Conservation (phyloP, 2,888 invertebrate genomes). For the Cylloceria caligata region DNA sequence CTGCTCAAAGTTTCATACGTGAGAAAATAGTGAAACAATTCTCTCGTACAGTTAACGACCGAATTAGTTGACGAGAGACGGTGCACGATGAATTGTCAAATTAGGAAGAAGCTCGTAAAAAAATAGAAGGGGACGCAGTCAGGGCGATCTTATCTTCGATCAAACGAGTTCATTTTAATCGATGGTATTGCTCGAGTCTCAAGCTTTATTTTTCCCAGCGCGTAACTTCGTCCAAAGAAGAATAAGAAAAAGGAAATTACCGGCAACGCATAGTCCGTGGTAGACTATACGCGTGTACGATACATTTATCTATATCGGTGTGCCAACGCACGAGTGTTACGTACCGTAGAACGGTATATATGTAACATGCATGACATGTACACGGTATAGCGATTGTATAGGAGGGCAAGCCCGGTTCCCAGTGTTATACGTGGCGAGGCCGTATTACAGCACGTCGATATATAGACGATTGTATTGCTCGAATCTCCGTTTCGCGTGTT, state of each 20-base stretch:
- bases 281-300: slow-evolving; percentile 3
- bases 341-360: slow-evolving; percentile 25
- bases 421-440: slow-evolving; percentile 36
- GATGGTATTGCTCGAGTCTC: slow-evolving; percentile 6
- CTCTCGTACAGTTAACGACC: slow-evolving; percentile 22
- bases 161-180: slow-evolving; percentile 32
- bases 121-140: background rate
- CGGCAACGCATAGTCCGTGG: background rate
- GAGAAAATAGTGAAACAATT: slow-evolving; percentile 21
- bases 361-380: background rate
- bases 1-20: background rate
- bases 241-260: slow-evolving; percentile 16
- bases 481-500: slow-evolving; percentile 1
- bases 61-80: slow-evolving; percentile 48
- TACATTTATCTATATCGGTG: slow-evolving; percentile 7
- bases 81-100: slow-evolving; percentile 51
- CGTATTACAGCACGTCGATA: slow-evolving; percentile 39
- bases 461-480: background rate
- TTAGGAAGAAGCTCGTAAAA: slow-evolving; percentile 51
- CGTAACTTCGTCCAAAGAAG: slow-evolving; percentile 8
- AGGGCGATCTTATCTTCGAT: slow-evolving; percentile 34
- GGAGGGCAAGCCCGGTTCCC: slow-evolving; percentile 6
- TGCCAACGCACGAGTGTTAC: slow-evolving; percentile 17
- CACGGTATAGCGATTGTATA: slow-evolving; percentile 25
- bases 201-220: slow-evolving; percentile 4